Conservation (phyloP, 2,113 vertebrate species). For the Mystacornis crossleyi region DNA sequence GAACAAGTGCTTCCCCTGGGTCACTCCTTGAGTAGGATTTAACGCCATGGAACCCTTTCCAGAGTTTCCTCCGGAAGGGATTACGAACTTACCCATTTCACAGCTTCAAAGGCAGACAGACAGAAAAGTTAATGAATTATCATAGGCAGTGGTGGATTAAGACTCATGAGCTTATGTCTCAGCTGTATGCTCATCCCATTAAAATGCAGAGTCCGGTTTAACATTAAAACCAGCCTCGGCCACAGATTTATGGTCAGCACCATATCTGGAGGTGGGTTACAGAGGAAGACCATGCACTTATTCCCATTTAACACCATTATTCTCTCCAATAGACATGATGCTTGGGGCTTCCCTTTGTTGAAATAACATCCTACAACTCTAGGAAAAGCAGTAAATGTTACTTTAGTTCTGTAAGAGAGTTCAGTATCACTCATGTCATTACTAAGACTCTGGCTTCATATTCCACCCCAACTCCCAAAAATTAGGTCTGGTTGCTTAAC, state of each 20-base stretch:
- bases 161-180: neutral
- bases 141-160: neutral
- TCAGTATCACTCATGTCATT: neutral
- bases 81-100: neutral
- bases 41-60: neutral
- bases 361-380: neutral
- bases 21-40: neutral
- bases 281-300: neutral
- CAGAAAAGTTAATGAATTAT: neutral
- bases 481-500: neutral
- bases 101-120: neutral
- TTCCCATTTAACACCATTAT: neutral
- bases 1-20: neutral
- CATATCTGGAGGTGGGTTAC: neutral
- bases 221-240: neutral
- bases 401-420: neutral
- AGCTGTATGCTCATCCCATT: neutral
- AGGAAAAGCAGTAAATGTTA: neutral
- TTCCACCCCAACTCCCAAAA: neutral
- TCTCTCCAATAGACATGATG: fast-evolving
- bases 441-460: neutral
- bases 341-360: neutral
- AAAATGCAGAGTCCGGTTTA: neutral
- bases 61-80: neutral
- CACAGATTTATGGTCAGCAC: neutral